These are phyloP conservation scores for Uria lomvia DNA, from an alignment of 2,113 vertebrate genomes.

Conservation along the genomic window DNA sequence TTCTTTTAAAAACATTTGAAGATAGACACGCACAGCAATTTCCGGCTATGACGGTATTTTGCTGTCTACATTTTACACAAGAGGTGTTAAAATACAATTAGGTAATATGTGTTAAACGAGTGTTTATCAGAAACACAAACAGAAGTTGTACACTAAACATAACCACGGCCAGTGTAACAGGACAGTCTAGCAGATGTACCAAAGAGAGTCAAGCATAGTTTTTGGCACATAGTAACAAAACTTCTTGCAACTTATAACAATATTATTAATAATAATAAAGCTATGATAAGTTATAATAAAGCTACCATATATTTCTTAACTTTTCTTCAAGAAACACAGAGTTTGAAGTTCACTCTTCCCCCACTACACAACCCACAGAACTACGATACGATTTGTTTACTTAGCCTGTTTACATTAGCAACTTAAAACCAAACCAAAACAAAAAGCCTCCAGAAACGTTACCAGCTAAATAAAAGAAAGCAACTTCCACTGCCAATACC, in stretches of 20 bases:
- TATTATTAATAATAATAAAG: not conserved
- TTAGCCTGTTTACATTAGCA: not conserved
- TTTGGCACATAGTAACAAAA: fast-evolving
- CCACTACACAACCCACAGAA: not conserved
- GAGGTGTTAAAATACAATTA: not conserved
- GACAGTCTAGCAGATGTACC: not conserved
- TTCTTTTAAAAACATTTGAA: not conserved
- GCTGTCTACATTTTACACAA: not conserved
- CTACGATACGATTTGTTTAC: fast-evolving
- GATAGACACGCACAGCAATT: not conserved
- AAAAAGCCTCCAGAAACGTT: not conserved
- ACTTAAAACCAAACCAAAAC: not conserved
- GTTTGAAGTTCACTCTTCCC: not conserved
- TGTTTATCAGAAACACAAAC: not conserved
- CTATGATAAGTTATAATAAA: not conserved
- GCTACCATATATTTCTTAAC: not conserved
- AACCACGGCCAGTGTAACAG: not conserved
- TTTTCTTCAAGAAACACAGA: not conserved
- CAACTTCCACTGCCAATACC: not conserved
- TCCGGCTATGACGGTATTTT: not conserved
- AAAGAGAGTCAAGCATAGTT: not conserved
- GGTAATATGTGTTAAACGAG: fast-evolving
- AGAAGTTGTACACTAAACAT: not conserved
- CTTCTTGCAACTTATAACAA: not conserved
- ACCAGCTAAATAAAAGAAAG: not conserved